These are phyloP conservation scores for Eledona agricola DNA, from an alignment of 2,888 invertebrate genomes.

Conservation along the genomic window DNA sequence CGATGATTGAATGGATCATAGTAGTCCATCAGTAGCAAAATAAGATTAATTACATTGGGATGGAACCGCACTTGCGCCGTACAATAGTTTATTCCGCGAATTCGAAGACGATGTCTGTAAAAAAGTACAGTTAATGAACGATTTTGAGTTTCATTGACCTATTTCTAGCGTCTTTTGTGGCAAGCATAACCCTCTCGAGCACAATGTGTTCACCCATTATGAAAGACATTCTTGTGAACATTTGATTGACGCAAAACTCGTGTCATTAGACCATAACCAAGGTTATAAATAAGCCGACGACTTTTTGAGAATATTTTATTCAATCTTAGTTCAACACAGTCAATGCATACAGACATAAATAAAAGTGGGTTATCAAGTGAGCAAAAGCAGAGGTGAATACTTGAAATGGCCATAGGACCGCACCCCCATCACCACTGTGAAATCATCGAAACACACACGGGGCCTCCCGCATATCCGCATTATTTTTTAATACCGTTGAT, in stretches of 20 bases:
- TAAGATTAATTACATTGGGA: too few species aligned
- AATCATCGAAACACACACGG: slow-evolving; percentile 37
- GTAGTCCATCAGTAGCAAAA: too few species aligned
- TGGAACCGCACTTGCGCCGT: too few species aligned
- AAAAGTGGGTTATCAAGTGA: slow-evolving; percentile 8
- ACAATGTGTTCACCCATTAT: slow-evolving; percentile 35
- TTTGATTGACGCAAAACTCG: slow-evolving; percentile 22
- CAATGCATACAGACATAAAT: slow-evolving; percentile 13
- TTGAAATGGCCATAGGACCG: slow-evolving; percentile 24
- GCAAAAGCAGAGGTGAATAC: slow-evolving; percentile 4
- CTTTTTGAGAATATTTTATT: slow-evolving; percentile 25
- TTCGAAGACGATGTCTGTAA: too few species aligned
- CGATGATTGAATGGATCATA: too few species aligned
- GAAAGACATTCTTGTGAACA: slow-evolving; percentile 31
- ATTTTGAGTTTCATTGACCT: too few species aligned
- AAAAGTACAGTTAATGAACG: too few species aligned
- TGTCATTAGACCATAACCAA: slow-evolving; percentile 17
- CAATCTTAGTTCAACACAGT: slow-evolving; percentile 20
- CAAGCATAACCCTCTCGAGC: slow-evolving; percentile 5
- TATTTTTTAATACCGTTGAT: slow-evolving; percentile 40
- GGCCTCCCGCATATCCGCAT: slow-evolving; percentile 42
- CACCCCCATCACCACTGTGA: slow-evolving; percentile 42
- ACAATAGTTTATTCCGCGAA: too few species aligned
- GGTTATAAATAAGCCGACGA: slow-evolving; percentile 25
- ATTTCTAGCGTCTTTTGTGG: too few species aligned